These are phyloP conservation scores for Burhinus bistriatus DNA, from an alignment of 2,113 vertebrate species.

Conservation along the genomic window DNA sequence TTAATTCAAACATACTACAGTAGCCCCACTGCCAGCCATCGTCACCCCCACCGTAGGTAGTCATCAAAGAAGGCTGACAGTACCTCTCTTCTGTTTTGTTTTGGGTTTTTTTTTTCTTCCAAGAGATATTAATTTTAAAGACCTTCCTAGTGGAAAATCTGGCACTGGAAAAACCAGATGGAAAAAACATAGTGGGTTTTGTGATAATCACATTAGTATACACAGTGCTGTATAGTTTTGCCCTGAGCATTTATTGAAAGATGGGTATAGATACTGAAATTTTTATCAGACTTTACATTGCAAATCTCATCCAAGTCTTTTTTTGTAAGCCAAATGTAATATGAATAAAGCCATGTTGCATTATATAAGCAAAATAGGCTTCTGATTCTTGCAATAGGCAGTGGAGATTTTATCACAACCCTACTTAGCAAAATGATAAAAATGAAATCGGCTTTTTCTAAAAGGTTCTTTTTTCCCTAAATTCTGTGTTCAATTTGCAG, in stretches of 20 bases:
- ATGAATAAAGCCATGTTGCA: neutral
- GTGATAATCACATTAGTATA: neutral
- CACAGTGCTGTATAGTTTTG: neutral
- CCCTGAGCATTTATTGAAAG: neutral
- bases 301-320: neutral
- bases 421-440: neutral
- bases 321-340: neutral
- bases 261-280: neutral
- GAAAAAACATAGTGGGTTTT: neutral
- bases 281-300: neutral
- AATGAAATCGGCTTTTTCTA: neutral
- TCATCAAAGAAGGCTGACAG: neutral
- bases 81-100: neutral
- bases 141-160: neutral
- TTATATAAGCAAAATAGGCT: neutral
- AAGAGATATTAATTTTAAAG: neutral
- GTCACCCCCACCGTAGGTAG: fast-evolving
- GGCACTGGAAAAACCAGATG: neutral
- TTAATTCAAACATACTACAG: neutral
- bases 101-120: neutral
- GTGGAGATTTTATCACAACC: neutral
- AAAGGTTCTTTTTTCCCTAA: neutral
- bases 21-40: neutral
- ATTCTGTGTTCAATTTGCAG: neutral
- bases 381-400: neutral